phyloP scores from a whole-genome alignment of 2,888 invertebrate genomes.

The Ophion ellenae region DNA sequence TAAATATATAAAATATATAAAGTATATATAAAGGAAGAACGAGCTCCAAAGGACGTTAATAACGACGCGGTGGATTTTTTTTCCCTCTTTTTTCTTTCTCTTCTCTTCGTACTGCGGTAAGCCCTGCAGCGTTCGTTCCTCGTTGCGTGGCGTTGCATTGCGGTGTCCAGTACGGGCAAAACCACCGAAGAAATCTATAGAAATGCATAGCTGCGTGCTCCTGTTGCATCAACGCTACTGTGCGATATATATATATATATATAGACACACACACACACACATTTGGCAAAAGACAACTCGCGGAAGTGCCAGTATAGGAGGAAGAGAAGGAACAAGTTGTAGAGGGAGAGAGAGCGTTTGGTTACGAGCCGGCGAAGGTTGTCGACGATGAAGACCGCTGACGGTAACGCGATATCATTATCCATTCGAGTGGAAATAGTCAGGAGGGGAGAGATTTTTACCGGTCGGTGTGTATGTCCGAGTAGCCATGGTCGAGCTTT shows the following conservation, averaged over 20 bases:
- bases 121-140: background rate
- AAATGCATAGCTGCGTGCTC: slow-evolving; percentile 47
- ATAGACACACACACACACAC: background rate
- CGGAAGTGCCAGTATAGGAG: background rate
- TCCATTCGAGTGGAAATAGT: slow-evolving; percentile 59
- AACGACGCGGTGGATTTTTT: background rate
- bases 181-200: slow-evolving; percentile 54
- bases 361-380: slow-evolving; percentile 26
- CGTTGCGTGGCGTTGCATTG: slow-evolving; percentile 27
- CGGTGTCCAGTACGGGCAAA: slow-evolving; percentile 43
- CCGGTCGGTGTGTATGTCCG: slow-evolving; percentile 2
- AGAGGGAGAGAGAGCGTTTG: slow-evolving; percentile 25
- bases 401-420: slow-evolving; percentile 61
- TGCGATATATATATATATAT: background rate
- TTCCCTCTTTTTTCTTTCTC: background rate
- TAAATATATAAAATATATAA: too few species aligned
- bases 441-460: slow-evolving; percentile 44
- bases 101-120: slow-evolving; percentile 32
- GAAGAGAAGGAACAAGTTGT: background rate
- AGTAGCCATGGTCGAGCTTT: background rate
- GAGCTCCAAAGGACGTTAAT: too few species aligned
- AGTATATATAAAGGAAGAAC: too few species aligned
- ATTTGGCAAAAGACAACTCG: too few species aligned
- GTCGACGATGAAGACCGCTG: slow-evolving; percentile 13
- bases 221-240: slow-evolving; percentile 3